Conservation (phyloP, 1,140 invertebrate species). For the Hesperophylax magnus region DNA sequence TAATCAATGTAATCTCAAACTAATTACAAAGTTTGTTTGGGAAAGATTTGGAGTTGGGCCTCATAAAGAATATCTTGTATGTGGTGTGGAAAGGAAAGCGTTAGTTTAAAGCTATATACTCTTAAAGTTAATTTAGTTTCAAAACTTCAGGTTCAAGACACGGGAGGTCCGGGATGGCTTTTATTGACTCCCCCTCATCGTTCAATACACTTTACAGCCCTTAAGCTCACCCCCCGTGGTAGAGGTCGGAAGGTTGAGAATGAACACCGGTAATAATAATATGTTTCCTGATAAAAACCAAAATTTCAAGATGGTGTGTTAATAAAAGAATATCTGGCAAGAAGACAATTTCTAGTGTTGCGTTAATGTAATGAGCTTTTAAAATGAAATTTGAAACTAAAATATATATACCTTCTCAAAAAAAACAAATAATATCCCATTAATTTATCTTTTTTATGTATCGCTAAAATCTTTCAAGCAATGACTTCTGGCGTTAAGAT, state of each 20-base stretch:
- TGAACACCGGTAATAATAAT: not conserved
- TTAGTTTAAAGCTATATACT: constrained; percentile 42
- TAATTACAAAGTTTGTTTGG: not conserved
- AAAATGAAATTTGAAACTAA: no score
- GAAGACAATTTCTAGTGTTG: no score
- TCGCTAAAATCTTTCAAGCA: no score
- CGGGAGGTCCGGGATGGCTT: constrained; percentile 38
- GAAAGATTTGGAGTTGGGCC: not conserved
- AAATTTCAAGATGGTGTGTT: constrained; percentile 9
- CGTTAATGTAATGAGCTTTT: no score
- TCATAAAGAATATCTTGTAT: constrained; percentile 7
- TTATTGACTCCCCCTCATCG: constrained; percentile 44
- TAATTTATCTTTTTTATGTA: no score
- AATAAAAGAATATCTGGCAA: not conserved
- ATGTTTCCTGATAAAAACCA: not conserved
- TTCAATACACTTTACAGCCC: constrained; percentile 49
- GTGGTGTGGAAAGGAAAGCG: constrained; percentile 32
- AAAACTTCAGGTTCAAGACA: constrained; percentile 49
- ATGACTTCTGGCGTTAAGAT: no score
- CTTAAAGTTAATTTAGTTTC: constrained; percentile 49
- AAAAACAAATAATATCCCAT: no score
- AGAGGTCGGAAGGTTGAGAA: not conserved
- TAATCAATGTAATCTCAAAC: not conserved
- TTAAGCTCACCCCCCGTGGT: constrained; percentile 29
- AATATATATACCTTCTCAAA: no score